Percentiles rank a stretch among this genome's conserved stretches.
phyloP scores from a whole-genome alignment of 2,113 vertebrate genomes.

The Mohoua ochrocephala region DNA sequence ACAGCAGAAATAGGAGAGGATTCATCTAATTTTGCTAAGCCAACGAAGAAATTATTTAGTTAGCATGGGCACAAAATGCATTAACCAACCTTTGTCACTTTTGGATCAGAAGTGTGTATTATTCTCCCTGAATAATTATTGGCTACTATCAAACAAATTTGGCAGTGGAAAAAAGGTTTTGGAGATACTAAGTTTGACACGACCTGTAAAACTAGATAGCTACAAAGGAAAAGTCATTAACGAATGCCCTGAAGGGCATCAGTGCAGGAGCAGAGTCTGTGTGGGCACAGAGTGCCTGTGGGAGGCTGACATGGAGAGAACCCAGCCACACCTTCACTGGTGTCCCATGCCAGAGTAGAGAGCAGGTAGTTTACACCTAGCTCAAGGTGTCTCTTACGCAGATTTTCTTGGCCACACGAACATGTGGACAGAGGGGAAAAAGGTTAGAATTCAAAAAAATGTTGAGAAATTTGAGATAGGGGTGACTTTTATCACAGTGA shows the following conservation, averaged over 20 bases:
- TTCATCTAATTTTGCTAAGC: neutral
- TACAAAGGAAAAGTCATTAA: neutral
- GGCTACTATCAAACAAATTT: neutral
- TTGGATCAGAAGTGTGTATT: neutral
- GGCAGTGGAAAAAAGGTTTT: neutral
- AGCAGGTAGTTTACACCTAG: neutral
- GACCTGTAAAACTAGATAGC: neutral
- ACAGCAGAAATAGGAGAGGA: neutral
- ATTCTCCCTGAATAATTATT: neutral
- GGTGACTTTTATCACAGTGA: neutral
- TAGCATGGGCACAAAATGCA: neutral
- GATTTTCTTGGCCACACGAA: neutral
- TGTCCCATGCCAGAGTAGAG: neutral
- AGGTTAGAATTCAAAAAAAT: neutral
- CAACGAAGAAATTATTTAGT: neutral
- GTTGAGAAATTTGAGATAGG: neutral
- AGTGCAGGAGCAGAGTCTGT: neutral
- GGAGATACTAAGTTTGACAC: neutral
- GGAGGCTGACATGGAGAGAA: neutral
- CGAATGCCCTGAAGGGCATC: neutral
- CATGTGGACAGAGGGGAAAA: neutral
- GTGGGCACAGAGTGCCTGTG: neutral
- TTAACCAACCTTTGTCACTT: neutral
- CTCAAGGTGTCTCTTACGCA: rapidly evolving
- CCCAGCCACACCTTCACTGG: neutral